phyloP scores from a whole-genome alignment of 2,888 invertebrate genomes.

The Ptilodon capucinus region DNA sequence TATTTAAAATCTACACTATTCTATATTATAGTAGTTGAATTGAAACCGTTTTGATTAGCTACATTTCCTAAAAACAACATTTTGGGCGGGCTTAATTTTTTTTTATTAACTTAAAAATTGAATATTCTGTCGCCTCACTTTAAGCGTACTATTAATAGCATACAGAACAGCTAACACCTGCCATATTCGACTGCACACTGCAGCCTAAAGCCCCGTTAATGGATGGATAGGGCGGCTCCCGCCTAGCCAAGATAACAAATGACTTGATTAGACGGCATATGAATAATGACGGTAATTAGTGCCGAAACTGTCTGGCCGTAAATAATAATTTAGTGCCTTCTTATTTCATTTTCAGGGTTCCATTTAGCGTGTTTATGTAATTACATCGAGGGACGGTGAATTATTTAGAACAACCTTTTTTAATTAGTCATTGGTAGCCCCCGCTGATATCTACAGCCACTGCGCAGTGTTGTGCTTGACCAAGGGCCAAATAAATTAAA shows the following conservation, averaged over 20 bases:
- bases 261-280: constrained; percentile 24
- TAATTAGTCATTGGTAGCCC: too few species aligned
- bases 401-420: neutral
- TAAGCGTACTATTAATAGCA: neutral
- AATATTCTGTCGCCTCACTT: too few species aligned
- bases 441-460: too few species aligned
- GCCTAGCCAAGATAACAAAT: constrained; percentile 21
- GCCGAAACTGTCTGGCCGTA: constrained; percentile 11
- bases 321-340: constrained; percentile 22
- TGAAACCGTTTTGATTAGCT: too few species aligned
- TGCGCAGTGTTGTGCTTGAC: too few species aligned
- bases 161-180: neutral
- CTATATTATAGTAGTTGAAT: too few species aligned
- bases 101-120: too few species aligned
- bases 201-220: constrained; percentile 16
- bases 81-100: too few species aligned
- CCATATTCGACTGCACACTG: constrained; percentile 19
- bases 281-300: constrained; percentile 30
- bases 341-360: constrained; percentile 14
- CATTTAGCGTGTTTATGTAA: neutral
- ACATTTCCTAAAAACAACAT: too few species aligned
- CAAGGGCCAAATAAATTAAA: too few species aligned
- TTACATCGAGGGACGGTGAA: neutral
- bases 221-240: constrained; percentile 17
- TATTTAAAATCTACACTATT: too few species aligned